Evolutionary conservation across 2,113 vertebrate species (phyloP).

Genomic region (Aptenodytes patagonicus): DNA sequence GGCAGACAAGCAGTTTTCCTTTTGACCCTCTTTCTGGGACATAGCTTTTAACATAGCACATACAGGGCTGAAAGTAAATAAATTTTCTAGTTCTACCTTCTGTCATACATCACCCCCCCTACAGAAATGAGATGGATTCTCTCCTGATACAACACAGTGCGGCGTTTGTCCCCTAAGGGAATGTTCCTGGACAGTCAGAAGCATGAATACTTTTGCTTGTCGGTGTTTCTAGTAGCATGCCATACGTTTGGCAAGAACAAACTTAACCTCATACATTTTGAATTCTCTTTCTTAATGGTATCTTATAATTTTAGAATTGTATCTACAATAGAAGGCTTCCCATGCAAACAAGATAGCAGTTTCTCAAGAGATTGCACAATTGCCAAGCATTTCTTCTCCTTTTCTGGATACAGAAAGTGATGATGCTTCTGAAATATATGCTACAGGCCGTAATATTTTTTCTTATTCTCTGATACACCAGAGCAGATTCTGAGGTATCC

Average conservation of each 20-base stretch:
- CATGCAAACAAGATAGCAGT: not conserved
- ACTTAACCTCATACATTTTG: not conserved
- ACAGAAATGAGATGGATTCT: not conserved
- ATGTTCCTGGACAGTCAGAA: not conserved
- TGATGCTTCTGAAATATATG: not conserved
- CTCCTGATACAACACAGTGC: not conserved
- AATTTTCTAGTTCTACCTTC: not conserved
- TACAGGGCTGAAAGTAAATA: not conserved
- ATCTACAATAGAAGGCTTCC: not conserved
- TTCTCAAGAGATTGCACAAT: not conserved
- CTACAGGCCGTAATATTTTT: not conserved
- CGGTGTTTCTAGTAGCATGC: not conserved
- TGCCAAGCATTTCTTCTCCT: not conserved
- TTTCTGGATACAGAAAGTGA: not conserved
- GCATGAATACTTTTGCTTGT: not conserved
- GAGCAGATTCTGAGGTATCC: not conserved
- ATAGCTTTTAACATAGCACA: not conserved
- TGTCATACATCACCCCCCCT: not conserved
- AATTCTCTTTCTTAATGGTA: not conserved
- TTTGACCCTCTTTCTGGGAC: not conserved
- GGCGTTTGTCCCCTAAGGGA: not conserved
- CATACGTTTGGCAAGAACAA: not conserved
- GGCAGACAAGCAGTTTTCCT: not conserved
- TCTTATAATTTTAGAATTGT: not conserved
- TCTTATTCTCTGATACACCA: not conserved